Conservation (phyloP, 2,113 vertebrate species). For the Corythoichthys intestinalis region DNA sequence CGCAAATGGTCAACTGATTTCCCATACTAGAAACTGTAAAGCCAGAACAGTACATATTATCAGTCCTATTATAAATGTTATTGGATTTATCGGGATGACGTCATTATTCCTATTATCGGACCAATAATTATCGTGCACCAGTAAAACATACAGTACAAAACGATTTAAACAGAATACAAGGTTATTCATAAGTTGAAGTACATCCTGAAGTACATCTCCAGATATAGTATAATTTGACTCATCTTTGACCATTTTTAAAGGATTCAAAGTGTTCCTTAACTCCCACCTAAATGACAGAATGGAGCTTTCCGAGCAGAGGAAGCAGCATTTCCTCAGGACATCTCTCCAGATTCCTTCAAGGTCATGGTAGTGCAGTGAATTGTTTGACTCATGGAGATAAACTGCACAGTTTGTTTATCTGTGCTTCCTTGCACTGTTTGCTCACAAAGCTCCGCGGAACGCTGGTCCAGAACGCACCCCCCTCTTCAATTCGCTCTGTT, state of each 20-base stretch:
- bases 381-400: constrained; percentile 59
- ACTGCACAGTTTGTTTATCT: constrained; percentile 54
- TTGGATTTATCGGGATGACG: no score
- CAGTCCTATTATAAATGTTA: no score
- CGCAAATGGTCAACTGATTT: no score
- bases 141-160: no score
- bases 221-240: background rate
- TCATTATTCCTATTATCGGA: no score
- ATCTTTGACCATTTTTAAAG: background rate
- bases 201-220: background rate
- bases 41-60: no score
- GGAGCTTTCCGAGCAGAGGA: constrained; percentile 47
- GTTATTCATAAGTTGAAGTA: no score
- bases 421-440: constrained; percentile 48
- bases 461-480: background rate
- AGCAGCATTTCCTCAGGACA: constrained; percentile 58
- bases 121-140: no score
- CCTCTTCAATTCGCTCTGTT: constrained; percentile 14
- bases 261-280: constrained; percentile 28
- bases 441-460: constrained; percentile 34
- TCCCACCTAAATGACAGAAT: constrained; percentile 11
- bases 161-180: no score
- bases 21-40: no score
- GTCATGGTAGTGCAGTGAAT: constrained; percentile 31
- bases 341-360: constrained; percentile 53